Evolutionary conservation across 2,797 vertebrate species (phyloP), one percentile per base, ranked within the genome.

Genomic region (Hoplostethus atlanticus): DNA sequence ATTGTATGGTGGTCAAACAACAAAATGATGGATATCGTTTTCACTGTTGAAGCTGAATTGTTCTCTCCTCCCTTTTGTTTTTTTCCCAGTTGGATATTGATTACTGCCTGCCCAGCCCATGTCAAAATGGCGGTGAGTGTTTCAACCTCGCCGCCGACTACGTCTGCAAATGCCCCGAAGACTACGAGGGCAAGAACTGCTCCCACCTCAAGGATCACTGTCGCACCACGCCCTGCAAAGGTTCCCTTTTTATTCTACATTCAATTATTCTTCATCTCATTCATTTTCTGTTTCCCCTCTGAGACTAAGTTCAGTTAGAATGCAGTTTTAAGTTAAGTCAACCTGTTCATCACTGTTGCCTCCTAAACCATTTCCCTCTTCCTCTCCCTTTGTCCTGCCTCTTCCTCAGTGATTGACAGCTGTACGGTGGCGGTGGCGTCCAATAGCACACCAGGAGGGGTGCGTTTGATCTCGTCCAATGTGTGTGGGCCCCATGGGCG

Each of bases 181-280:
- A 98, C 83, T 97, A 96, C 0, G 97, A 98, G 86, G 97, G 97
- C 65, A 97, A 95, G 91, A 97, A 97, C 92, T 98, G 97, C 84
- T 98, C 97, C 0, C 96, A 94, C 58, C 91, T 97, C 57, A 98
- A 96, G 83, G 97, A 98, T 91, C 97, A 98, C 92, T 98, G 97
- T 83, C 96, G 96, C 62, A 95, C 93, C 0, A 95, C 96, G 28
- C 93, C 96, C 2, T 98, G 97, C 62, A 95, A 97, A 96, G 97
- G 97, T 98, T 53, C 40, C 13, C 17, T 51, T 13, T 52, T 4
- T 21, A 21, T 1, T 21, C 21, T 21, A 1, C 21, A 21, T 21
- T 21, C 1, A 21, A 21, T 21, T 1, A 21, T 21, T 21, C 21
- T 21, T 21, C 21, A 21, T 21, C 21, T 21, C 21, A 21, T 21